These are phyloP conservation scores for Nymphalis polychloros DNA, from an alignment of 2,888 invertebrate species.

Conservation along the genomic window DNA sequence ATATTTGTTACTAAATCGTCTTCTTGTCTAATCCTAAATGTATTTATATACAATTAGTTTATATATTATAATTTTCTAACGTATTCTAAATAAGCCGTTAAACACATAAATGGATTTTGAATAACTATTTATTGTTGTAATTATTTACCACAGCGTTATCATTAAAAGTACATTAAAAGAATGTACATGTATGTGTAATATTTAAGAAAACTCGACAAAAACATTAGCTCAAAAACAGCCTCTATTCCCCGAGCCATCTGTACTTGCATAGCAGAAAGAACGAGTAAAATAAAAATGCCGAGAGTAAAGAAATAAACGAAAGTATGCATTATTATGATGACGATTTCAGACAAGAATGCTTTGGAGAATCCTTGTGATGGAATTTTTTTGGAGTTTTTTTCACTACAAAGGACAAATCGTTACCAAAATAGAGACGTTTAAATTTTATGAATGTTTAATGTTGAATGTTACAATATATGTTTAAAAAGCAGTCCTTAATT, in stretches of 20 bases:
- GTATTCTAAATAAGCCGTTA: no score
- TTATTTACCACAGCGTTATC: no score
- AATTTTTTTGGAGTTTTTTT: constrained; percentile 26
- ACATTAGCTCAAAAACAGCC: constrained; percentile 9
- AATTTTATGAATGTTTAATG: constrained; percentile 5
- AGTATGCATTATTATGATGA: constrained; percentile 80
- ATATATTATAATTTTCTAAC: no score
- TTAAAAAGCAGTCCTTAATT: constrained; percentile 5
- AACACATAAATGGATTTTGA: no score
- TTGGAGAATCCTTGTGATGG: constrained; percentile 30
- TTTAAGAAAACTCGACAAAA: not conserved
- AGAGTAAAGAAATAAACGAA: constrained; percentile 76
- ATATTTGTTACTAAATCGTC: no score
- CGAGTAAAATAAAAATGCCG: constrained; percentile 72
- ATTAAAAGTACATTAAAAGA: no score
- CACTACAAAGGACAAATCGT: constrained; percentile 21
- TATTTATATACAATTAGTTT: no score
- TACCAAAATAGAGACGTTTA: constrained; percentile 8
- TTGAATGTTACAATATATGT: constrained; percentile 7
- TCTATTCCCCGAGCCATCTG: constrained; percentile 33
- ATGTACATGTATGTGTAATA: no score
- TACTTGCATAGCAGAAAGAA: constrained; percentile 57
- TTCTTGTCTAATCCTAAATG: no score
- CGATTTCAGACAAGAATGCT: constrained; percentile 58
- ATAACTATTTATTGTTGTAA: no score